Evolutionary conservation across 2,888 invertebrate species (phyloP), one percentile per base, ranked within the genome.

Genomic region (Xanthia togata): DNA sequence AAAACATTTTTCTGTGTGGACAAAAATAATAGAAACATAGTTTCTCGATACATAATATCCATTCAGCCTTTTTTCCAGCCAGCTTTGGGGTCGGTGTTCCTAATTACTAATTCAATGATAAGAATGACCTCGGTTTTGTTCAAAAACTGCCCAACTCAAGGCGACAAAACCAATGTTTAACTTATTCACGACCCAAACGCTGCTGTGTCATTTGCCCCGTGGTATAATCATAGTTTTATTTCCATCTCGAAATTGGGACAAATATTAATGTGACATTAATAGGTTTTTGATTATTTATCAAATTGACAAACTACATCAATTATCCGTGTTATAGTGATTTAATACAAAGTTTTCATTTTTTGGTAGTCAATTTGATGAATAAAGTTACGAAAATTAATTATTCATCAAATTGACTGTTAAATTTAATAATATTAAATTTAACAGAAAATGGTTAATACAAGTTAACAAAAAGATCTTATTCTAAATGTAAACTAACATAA

Each of bases 151-250:
- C 17, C 17, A n/a, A 50, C 9, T 41, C 14, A 35, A 73, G 31
- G 23, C 41, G 41, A 44, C 41, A 6, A 26, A 38, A 44, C 14
- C 35, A 38, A 38, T 6, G 14, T 17, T 35, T 59, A 73, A 73
- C 26, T 73, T 73, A 78, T 78, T 73, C 35, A 44, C 26, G 23
- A 65, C 6, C 1, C 23, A 26, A 53, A 44, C 41, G 17, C 9
- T 53, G 8, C 20, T 38, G 47, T 57, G 35, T 41, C 50, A 59
- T 17, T 47, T 26, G 44, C 44, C 53, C 35, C 47, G 55, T 35
- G n/a, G 9, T 23, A 2, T 9, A 6, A 38, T 62, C 44, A 14
- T 3, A 50, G 44, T 65, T 78, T 73, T 78, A 81, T 81, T 74
- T 64, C 9, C 5, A 44, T 26, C 23, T 41, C n/a, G n/a, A 5